Conservation (phyloP, 1,140 invertebrate species). For the Homalodisca vitripennis region DNA sequence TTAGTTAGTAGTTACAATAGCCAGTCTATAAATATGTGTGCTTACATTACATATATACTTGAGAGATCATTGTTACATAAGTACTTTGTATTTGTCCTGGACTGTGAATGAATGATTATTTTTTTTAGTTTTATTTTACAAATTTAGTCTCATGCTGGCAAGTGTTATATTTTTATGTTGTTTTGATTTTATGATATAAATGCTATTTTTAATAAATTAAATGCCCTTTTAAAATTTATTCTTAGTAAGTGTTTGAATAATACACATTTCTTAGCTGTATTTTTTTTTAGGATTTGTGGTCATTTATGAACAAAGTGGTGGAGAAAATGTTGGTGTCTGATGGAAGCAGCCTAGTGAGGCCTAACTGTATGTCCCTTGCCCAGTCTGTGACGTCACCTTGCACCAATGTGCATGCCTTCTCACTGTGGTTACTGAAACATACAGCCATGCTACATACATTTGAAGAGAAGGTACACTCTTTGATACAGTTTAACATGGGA, state of each 20-base stretch:
- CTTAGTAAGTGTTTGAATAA: not conserved
- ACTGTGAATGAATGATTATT: no score
- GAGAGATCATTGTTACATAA: no score
- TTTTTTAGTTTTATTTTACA: no score
- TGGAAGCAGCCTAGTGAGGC: not conserved
- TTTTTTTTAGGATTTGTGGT: constrained; percentile 48
- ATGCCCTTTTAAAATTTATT: not conserved
- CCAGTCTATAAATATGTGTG: no score
- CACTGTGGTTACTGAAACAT: constrained; percentile 29
- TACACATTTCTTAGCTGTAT: not conserved
- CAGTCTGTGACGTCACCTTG: constrained; percentile 18
- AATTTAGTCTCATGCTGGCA: not conserved
- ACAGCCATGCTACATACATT: constrained; percentile 29
- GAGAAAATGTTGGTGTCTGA: not conserved
- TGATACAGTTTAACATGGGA: no score
- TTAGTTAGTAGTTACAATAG: no score
- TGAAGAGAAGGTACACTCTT: constrained; percentile 17
- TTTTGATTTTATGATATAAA: not conserved
- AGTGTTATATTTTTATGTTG: not conserved
- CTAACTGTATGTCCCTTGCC: not conserved
- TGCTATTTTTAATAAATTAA: not conserved
- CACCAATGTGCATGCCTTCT: constrained; percentile 28
- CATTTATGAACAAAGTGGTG: constrained; percentile 44
- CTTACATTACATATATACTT: no score
- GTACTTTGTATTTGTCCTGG: no score